Evolutionary conservation across 2,797 vertebrate species (phyloP).

Genomic region (Argentina silus): DNA sequence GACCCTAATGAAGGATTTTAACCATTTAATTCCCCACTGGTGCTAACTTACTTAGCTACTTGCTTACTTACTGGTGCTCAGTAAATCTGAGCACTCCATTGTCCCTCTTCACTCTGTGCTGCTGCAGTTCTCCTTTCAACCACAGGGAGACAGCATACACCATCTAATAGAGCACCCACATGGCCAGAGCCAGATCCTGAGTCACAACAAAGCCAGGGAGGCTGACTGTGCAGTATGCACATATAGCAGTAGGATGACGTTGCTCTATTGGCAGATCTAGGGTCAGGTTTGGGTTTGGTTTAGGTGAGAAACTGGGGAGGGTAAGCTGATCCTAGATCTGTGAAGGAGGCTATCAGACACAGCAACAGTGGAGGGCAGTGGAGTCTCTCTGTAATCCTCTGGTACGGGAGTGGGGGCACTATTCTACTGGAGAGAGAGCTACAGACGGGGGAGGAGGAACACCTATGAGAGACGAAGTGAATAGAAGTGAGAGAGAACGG

Average conservation of each 20-base stretch:
- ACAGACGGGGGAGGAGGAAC: not conserved
- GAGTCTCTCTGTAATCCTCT: not conserved
- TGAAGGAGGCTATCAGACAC: not conserved
- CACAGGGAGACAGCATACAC: constrained; percentile 64
- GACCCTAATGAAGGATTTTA: not conserved
- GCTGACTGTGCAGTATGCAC: constrained; percentile 20
- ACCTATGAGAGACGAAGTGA: constrained; percentile 20
- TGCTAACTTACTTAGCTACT: not conserved
- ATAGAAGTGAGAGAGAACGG: constrained; percentile 10
- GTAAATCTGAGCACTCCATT: not conserved
- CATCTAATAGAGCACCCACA: constrained; percentile 22
- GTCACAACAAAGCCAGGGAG: constrained; percentile 49
- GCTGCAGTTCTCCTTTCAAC: constrained; percentile 27
- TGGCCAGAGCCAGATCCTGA: constrained; percentile 17
- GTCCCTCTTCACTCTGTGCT: not conserved
- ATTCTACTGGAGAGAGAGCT: not conserved
- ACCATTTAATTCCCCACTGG: not conserved
- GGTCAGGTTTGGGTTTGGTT: not conserved
- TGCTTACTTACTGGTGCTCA: not conserved
- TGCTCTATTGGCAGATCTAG: constrained; percentile 12
- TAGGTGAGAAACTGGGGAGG: not conserved
- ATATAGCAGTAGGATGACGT: constrained; percentile 23
- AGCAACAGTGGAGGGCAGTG: not conserved
- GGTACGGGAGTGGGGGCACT: not conserved
- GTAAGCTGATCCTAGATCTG: not conserved